Evolutionary conservation across 2,888 invertebrate species (phyloP).

Genomic region (Erebia palarica): DNA sequence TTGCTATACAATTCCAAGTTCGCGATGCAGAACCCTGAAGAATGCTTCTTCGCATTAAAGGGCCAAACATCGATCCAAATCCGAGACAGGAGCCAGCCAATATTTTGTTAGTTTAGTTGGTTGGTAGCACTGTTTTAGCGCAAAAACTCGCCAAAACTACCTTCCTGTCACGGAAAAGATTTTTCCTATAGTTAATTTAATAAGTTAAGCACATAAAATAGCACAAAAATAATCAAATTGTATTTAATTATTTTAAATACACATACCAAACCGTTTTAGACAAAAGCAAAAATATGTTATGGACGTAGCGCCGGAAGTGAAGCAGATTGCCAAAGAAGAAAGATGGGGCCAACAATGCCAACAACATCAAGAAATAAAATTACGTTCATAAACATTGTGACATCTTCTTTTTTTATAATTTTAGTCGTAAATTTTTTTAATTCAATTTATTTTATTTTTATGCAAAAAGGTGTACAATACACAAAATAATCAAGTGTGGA

Average conservation of each 20-base stretch:
- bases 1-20: conserved; percentile 86
- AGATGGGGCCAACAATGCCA: background rate
- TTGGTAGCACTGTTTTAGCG: conserved; percentile 62
- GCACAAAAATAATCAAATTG: conserved; percentile 8
- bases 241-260: background rate
- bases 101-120: conserved; percentile 58
- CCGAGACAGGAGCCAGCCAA: conserved; percentile 65
- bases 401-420: background rate
- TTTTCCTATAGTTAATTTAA: conserved; percentile 2
- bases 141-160: conserved; percentile 41
- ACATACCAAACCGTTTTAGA: background rate
- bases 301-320: conserved; percentile 10
- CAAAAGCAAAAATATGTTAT: background rate
- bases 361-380: conserved; percentile 11
- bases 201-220: conserved; percentile 6
- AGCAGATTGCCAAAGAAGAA: background rate
- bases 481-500: too few relatives aligned
- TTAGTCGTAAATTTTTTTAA: too few relatives aligned
- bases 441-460: too few relatives aligned
- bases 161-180: conserved; percentile 40
- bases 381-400: conserved; percentile 6
- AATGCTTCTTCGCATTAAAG: conserved; percentile 84
- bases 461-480: too few relatives aligned
- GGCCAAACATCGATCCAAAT: conserved; percentile 86
- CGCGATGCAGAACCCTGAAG: conserved; percentile 86